Percentiles rank a stretch among this genome's conserved stretches.
These are phyloP conservation scores for Carposina sasakii DNA, from an alignment of 1,140 invertebrate species.

Conservation along the genomic window DNA sequence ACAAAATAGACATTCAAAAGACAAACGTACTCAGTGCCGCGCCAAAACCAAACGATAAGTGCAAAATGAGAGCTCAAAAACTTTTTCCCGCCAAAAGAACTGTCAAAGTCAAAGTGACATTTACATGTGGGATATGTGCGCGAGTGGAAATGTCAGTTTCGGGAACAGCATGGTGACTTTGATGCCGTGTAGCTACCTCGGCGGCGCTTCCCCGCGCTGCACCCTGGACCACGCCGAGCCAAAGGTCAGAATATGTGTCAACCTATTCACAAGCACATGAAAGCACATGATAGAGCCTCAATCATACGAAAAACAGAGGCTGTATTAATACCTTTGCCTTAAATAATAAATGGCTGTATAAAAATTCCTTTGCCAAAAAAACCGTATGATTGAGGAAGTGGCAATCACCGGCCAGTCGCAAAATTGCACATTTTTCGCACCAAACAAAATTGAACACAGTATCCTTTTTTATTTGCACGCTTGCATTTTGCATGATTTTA, in stretches of 20 bases:
- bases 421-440: too few species aligned
- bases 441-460: too few species aligned
- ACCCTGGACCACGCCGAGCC: constrained; percentile 62
- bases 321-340: too few species aligned
- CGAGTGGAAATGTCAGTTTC: constrained; percentile 33
- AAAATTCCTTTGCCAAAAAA: too few species aligned
- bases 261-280: too few species aligned
- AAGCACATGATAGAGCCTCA: constrained; percentile 27
- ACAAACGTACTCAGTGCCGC: constrained; percentile 20
- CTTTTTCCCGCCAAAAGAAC: constrained; percentile 46
- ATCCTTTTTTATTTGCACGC: too few species aligned
- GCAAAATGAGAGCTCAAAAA: constrained; percentile 51
- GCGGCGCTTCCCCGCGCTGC: constrained; percentile 59
- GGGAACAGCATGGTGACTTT: constrained; percentile 61
- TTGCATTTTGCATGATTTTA: too few species aligned
- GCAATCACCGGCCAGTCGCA: too few species aligned
- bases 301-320: constrained; percentile 24
- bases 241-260: constrained; percentile 61
- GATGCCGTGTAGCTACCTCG: constrained; percentile 68
- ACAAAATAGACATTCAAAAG: constrained; percentile 17
- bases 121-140: constrained; percentile 40
- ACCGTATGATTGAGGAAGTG: background rate
- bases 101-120: constrained; percentile 60
- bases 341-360: too few species aligned
- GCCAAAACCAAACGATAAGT: constrained; percentile 37